Evolutionary conservation across 2,888 invertebrate genomes (phyloP).

Genomic region (Lymantria monacha): DNA sequence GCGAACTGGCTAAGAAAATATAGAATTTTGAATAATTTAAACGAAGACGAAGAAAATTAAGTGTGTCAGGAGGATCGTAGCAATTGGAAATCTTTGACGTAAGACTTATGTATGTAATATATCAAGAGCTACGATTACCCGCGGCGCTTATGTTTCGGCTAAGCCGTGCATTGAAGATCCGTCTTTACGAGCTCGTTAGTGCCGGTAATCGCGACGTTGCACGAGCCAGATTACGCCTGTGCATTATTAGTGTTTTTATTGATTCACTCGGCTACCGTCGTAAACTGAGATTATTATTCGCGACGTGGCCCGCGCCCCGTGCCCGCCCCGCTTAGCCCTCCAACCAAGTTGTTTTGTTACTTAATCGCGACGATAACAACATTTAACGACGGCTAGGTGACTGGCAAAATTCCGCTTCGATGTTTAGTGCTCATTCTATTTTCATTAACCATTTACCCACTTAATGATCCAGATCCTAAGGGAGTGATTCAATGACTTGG

Average conservation of each 20-base stretch:
- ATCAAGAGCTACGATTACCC: slow-evolving; percentile 22
- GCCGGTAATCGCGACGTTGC: slow-evolving; percentile 78
- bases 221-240: slow-evolving; percentile 78
- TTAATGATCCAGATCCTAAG: slow-evolving; percentile 80
- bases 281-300: slow-evolving; percentile 82
- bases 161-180: slow-evolving; percentile 77
- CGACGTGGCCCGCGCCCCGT: slow-evolving; percentile 56
- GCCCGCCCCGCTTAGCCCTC: slow-evolving; percentile 47
- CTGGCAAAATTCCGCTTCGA: slow-evolving; percentile 80
- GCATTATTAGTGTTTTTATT: slow-evolving; percentile 83
- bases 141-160: slow-evolving; percentile 60
- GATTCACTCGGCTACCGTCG: slow-evolving; percentile 81
- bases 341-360: slow-evolving; percentile 78
- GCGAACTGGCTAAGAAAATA: too few relatives aligned
- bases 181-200: slow-evolving; percentile 81
- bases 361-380: slow-evolving; percentile 81
- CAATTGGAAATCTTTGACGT: too few relatives aligned
- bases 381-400: slow-evolving; percentile 82
- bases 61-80: too few relatives aligned
- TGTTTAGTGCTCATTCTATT: slow-evolving; percentile 82
- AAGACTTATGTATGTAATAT: not conserved
- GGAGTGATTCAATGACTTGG: slow-evolving; percentile 76
- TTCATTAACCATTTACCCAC: slow-evolving; percentile 82
- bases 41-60: too few relatives aligned
- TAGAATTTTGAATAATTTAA: too few relatives aligned